These are phyloP conservation scores for Dolichotis patagonum DNA, from an alignment of 2,113 vertebrate genomes.

Conservation along the genomic window DNA sequence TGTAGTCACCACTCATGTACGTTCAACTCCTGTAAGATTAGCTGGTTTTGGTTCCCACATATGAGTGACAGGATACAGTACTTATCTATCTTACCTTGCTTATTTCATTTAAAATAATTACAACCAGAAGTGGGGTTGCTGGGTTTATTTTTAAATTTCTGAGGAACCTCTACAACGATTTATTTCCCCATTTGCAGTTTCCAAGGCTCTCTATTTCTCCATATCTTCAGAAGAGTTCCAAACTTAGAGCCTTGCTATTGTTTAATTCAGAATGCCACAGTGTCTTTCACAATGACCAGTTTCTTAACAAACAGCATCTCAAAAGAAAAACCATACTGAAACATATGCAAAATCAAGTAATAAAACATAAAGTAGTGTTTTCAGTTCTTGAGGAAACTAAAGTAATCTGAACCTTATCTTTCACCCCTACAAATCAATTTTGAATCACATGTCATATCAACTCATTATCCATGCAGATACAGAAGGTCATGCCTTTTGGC, in stretches of 20 bases:
- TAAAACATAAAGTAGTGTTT: neutral
- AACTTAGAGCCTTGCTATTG: neutral
- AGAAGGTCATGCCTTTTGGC: neutral
- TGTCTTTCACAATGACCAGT: neutral
- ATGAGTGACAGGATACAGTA: neutral
- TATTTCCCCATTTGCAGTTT: too few relatives aligned
- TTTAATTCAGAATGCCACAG: neutral
- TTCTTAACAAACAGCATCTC: neutral
- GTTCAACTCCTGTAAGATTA: neutral
- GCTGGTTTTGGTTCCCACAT: neutral
- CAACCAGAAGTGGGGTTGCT: neutral
- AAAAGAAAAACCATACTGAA: neutral
- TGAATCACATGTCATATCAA: neutral
- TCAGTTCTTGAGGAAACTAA: neutral
- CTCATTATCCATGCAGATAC: neutral
- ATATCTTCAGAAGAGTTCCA: neutral
- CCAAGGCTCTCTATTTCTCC: neutral
- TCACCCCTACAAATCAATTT: neutral
- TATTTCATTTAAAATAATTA: neutral
- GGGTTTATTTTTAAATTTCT: neutral
- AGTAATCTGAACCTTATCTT: neutral
- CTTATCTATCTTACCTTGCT: too few relatives aligned
- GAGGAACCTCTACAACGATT: neutral
- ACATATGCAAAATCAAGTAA: neutral
- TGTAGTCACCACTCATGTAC: neutral